Conservation (phyloP, 1,140 invertebrate species). For the Drosophila fuyamai region DNA sequence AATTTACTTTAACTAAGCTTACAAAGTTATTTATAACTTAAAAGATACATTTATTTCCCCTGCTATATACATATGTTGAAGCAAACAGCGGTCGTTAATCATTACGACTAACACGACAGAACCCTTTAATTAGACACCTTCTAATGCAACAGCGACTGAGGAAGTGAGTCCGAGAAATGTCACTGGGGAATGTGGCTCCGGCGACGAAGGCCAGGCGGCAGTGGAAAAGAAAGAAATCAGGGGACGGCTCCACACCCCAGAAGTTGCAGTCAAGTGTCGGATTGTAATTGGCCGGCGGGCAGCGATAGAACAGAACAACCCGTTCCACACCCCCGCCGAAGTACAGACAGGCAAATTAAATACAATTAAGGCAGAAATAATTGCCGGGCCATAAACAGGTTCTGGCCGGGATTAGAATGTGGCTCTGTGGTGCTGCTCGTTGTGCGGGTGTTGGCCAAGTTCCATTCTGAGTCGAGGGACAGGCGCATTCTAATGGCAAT, state of each 20-base stretch:
- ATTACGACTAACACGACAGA: slow-evolving; percentile 28
- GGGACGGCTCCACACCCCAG: slow-evolving; percentile 36
- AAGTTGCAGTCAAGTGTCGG: slow-evolving; percentile 36
- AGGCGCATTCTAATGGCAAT: slow-evolving; percentile 44
- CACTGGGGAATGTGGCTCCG: slow-evolving; percentile 32
- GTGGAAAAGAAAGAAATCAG: not conserved
- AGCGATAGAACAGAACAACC: slow-evolving; percentile 4
- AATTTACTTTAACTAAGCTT: too few species aligned
- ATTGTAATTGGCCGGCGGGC: slow-evolving; percentile 27
- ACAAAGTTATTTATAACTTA: too few species aligned
- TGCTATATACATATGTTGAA: too few species aligned
- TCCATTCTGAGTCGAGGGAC: slow-evolving; percentile 14
- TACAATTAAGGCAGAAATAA: slow-evolving; percentile 60
- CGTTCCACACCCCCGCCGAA: slow-evolving; percentile 14
- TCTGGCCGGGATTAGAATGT: slow-evolving; percentile 56
- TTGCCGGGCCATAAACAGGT: slow-evolving; percentile 48
- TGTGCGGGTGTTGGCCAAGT: slow-evolving; percentile 46
- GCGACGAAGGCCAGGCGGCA: not conserved
- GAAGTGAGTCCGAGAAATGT: slow-evolving; percentile 16
- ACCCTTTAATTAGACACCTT: slow-evolving; percentile 42
- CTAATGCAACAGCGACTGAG: slow-evolving; percentile 3
- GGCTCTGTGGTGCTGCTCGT: slow-evolving; percentile 17
- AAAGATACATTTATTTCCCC: too few species aligned
- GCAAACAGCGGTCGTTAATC: slow-evolving; percentile 30
- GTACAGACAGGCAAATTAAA: slow-evolving; percentile 32